phyloP scores from a whole-genome alignment of 1,140 invertebrate genomes.

The Brachionus rotundiformis region DNA sequence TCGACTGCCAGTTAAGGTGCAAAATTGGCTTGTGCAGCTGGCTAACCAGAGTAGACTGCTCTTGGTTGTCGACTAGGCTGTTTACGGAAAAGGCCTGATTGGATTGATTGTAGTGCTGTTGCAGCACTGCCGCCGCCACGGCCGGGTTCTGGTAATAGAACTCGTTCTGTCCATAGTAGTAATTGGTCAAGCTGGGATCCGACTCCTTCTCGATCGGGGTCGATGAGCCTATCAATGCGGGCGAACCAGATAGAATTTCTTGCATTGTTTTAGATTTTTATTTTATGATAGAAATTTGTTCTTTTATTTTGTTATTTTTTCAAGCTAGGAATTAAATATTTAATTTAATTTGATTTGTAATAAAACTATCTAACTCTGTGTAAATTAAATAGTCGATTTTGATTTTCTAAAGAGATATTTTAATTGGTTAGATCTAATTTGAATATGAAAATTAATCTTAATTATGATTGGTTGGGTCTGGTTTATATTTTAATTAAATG shows the following conservation, averaged over 20 bases:
- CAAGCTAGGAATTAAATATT: too few species aligned
- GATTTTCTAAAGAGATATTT: not conserved
- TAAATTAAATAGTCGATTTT: conserved; percentile 43
- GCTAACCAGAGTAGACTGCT: not conserved
- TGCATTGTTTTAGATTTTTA: conserved; percentile 10
- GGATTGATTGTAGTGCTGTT: conserved; percentile 16
- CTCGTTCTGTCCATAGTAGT: not conserved
- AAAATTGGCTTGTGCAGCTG: not conserved
- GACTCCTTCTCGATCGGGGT: not conserved
- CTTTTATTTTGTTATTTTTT: not conserved
- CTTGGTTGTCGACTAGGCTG: not conserved
- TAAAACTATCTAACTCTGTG: conserved; percentile 24
- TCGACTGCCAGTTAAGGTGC: not conserved
- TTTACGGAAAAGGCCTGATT: not conserved
- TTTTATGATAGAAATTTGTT: not conserved
- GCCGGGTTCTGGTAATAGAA: conserved; percentile 28
- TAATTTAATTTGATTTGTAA: conserved; percentile 43
- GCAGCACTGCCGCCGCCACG: not conserved
- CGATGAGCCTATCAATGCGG: not conserved
- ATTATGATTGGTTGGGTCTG: not conserved
- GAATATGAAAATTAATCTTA: not conserved
- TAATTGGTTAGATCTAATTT: conserved; percentile 3
- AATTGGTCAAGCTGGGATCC: not conserved
- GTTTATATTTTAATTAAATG: conserved; percentile 21
- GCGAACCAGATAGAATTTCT: conserved; percentile 28